Evolutionary conservation across 64 coral and sea anemone species (phyloP), one percentile per base, ranked within the genome.

Genomic region (Dendrophyllia cribrosa): DNA sequence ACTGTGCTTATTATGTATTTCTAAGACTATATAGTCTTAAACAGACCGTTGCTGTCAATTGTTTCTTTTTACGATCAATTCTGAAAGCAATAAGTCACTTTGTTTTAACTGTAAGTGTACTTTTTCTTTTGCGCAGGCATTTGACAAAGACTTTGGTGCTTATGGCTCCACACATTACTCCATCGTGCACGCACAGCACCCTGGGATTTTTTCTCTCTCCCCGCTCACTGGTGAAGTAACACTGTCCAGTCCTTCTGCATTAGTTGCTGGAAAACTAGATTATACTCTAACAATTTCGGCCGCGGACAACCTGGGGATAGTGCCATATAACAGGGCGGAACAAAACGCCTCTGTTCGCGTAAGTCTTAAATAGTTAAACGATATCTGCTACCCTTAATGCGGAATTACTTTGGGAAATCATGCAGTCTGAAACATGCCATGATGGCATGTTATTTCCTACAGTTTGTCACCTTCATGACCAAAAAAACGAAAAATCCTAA

Each of bases 71-170:
- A 34, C 34, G 34, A 34, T 34, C 34, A 34, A 34, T 34, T 34
- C 34, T 34, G 34, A 34, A 34, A 34, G 34, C 34, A 34, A 34
- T 34, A 34, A 34, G 34, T 34, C 34, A 34, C 34, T 34, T 1
- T 34, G 34, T 34, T 34, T 34, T 34, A 34, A 34, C 2, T 34
- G 34, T 34, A 34, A 34, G 34, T 34, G 34, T 34, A 34, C 34
- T 34, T 34, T 34, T 34, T 34, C 34, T 34, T 56, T 66, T 23
- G 56, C 20, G 22, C 50, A 92, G 89, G 89, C 89, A 10, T 50
- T 85, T 20, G 89, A 92, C 59, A 92, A 85, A 19, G 89, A 92
- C 69, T 74, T 52, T 45, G 65, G 25, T 58, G 53, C 49, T 17
- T 83, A 76, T 70, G 70, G 79, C 20, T 75, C 79, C 21, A 19